Evolutionary conservation across 1,140 invertebrate species (phyloP).

Genomic region (Heliothis virescens): DNA sequence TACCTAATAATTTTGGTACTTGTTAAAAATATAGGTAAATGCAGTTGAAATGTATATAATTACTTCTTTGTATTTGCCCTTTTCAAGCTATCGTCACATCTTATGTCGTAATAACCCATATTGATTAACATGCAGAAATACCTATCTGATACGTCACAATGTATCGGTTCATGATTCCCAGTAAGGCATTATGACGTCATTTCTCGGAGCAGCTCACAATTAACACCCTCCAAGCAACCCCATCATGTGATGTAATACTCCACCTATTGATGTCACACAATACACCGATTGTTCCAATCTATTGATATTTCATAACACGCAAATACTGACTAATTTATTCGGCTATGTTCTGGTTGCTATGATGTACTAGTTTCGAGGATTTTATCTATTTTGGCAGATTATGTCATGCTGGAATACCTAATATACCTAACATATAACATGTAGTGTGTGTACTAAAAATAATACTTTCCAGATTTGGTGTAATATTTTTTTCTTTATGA

Average conservation of each 20-base stretch:
- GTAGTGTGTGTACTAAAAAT: neutral
- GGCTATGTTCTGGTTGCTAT: constrained; percentile 3
- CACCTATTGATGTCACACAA: constrained; percentile 28
- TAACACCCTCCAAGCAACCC: constrained; percentile 34
- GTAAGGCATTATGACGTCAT: constrained; percentile 22
- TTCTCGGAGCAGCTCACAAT: neutral
- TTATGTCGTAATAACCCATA: neutral
- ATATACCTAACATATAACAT: constrained; percentile 20
- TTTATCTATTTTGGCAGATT: constrained; percentile 1
- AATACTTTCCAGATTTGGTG: no score
- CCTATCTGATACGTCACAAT: constrained; percentile 12
- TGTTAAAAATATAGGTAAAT: no score
- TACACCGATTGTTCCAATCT: constrained; percentile 5
- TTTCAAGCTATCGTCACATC: neutral
- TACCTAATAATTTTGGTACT: no score
- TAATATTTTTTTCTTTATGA: no score
- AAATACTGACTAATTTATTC: constrained; percentile 26
- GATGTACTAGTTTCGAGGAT: neutral
- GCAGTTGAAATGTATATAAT: no score
- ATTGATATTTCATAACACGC: constrained; percentile 9
- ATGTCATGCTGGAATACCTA: constrained; percentile 8
- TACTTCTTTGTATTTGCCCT: neutral
- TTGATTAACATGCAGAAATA: constrained; percentile 22
- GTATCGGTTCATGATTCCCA: constrained; percentile 15
- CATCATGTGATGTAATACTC: constrained; percentile 25